phyloP scores from a whole-genome alignment of 2,888 invertebrate genomes.

The Caenorhabditis sinica region DNA sequence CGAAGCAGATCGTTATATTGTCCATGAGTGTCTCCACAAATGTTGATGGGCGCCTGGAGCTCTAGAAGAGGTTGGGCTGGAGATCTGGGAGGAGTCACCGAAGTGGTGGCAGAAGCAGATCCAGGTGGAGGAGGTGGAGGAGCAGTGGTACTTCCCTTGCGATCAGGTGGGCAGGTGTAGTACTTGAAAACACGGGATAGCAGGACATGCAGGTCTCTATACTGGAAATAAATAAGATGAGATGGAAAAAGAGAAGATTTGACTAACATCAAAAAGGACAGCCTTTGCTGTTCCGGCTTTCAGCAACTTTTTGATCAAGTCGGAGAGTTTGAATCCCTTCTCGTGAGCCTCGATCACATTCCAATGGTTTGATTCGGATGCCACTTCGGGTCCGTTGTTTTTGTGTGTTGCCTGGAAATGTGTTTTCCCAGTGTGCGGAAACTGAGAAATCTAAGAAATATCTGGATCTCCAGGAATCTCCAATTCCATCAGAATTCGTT shows the following conservation, averaged over 20 bases:
- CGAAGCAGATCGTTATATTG: slow-evolving; percentile 71
- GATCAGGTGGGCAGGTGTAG: slow-evolving; percentile 11
- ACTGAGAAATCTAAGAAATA: too few species aligned
- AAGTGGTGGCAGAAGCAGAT: slow-evolving; percentile 17
- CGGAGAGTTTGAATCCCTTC: slow-evolving; percentile 16
- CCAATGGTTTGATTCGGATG: slow-evolving; percentile 4
- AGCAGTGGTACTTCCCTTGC: neutral
- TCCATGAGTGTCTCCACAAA: slow-evolving; percentile 74
- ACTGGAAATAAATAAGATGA: neutral
- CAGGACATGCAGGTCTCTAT: slow-evolving; percentile 3
- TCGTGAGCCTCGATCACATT: slow-evolving; percentile 1
- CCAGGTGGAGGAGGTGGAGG: neutral
- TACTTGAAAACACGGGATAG: slow-evolving; percentile 13
- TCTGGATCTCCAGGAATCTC: too few species aligned
- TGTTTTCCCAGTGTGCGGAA: too few species aligned
- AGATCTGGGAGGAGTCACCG: slow-evolving; percentile 24
- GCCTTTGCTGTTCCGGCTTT: slow-evolving; percentile 7
- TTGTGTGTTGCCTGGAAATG: neutral
- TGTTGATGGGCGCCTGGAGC: slow-evolving; percentile 66
- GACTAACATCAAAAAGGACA: neutral
- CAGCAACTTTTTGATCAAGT: slow-evolving; percentile 2
- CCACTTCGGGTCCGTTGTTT: neutral
- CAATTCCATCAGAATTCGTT: neutral
- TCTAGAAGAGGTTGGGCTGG: slow-evolving; percentile 35
- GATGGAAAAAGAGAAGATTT: neutral